Percentiles rank a stretch among this genome's conserved stretches.
phyloP scores from a whole-genome alignment of 2,797 vertebrate genomes.

The Helostoma temminkii region DNA sequence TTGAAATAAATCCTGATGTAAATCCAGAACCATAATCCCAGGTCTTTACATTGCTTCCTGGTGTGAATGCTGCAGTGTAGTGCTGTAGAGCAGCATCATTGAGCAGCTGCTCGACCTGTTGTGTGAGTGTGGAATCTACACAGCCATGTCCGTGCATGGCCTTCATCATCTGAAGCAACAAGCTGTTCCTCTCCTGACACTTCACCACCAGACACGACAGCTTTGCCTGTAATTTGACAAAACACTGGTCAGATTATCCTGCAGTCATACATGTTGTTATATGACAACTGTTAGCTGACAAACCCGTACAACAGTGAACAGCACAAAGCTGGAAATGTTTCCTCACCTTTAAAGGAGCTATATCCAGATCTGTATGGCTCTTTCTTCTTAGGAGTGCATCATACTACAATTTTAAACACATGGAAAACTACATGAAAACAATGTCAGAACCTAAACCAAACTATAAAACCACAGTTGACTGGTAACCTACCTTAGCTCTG shows the following conservation, averaged over 20 bases:
- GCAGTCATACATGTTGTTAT: background rate
- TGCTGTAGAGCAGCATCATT: slow-evolving; percentile 80
- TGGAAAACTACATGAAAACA: background rate
- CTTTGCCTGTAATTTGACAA: slow-evolving; percentile 81
- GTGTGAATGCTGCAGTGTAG: slow-evolving; percentile 75
- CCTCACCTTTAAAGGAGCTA: slow-evolving; percentile 87
- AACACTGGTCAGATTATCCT: slow-evolving; percentile 16
- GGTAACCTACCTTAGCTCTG: slow-evolving; percentile 70
- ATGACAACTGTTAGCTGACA: background rate
- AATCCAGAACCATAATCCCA: slow-evolving; percentile 14
- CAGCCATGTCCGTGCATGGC: slow-evolving; percentile 69
- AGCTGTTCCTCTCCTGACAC: slow-evolving; percentile 86
- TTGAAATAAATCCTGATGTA: slow-evolving; percentile 36
- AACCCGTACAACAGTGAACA: background rate
- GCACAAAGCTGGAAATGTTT: background rate
- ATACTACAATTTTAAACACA: slow-evolving; percentile 71
- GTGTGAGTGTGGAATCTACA: slow-evolving; percentile 62
- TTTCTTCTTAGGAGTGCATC: slow-evolving; percentile 79
- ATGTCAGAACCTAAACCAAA: background rate
- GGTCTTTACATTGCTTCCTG: background rate
- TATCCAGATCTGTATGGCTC: slow-evolving; percentile 70
- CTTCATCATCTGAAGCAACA: slow-evolving; percentile 80
- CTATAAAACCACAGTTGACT: background rate
- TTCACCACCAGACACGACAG: slow-evolving; percentile 87
- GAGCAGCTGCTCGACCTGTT: slow-evolving; percentile 77